Conservation (phyloP, 2,797 vertebrate species). For the Champsocephalus esox region DNA sequence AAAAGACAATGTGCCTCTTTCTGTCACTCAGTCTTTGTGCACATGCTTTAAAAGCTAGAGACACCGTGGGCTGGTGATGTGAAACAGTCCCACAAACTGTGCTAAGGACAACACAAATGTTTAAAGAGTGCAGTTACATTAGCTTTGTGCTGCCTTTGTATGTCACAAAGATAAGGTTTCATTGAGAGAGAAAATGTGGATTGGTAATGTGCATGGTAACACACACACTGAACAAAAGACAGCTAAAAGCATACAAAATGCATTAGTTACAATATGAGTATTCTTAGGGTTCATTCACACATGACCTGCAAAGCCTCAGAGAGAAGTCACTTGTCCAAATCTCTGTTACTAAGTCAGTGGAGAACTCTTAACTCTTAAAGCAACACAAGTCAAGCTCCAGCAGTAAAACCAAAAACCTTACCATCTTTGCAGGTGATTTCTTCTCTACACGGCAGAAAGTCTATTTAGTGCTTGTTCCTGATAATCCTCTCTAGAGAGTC, state of each 20-base stretch:
- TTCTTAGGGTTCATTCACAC: conserved; percentile 32
- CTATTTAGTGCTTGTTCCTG: conserved; percentile 66
- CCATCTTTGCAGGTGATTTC: conserved; percentile 79
- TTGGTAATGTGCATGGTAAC: not conserved
- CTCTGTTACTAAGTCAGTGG: conserved; percentile 69
- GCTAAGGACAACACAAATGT: conserved; percentile 48
- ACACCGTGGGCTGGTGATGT: conserved; percentile 59
- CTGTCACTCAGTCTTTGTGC: conserved; percentile 45
- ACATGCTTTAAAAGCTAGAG: conserved; percentile 45
- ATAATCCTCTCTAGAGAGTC: conserved; percentile 67
- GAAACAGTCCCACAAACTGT: conserved; percentile 61
- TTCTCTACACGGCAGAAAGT: conserved; percentile 57
- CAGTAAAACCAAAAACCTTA: conserved; percentile 66
- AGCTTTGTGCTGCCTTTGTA: conserved; percentile 24
- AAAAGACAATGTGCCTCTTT: conserved; percentile 52
- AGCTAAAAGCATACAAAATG: not conserved
- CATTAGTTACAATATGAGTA: not conserved
- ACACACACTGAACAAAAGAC: not conserved
- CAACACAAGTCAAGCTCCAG: conserved; percentile 19
- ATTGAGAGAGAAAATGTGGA: conserved; percentile 10
- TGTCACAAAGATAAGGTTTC: conserved; percentile 27
- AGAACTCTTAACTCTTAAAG: conserved; percentile 37
- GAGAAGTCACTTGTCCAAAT: conserved; percentile 46
- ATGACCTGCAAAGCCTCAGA: conserved; percentile 32
- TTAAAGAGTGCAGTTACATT: conserved; percentile 31